A percentile compares a stretch with the other conserved stretches of the same genome.
Evolutionary conservation across 1,140 invertebrate species (phyloP).

Genomic region (Melipona quadrifasciata): DNA sequence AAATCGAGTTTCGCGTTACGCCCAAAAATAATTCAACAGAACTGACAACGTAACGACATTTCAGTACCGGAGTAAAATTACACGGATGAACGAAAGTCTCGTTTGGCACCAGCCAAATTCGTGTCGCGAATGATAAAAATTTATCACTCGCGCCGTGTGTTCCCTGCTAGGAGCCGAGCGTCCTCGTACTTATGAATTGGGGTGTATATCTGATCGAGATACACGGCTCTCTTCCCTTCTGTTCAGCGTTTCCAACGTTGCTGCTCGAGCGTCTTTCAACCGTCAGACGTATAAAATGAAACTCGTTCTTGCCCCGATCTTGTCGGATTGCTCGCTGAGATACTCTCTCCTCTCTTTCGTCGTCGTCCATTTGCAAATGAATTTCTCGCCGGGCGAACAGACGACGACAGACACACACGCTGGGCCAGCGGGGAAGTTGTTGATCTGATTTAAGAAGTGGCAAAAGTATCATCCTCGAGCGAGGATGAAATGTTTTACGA

Average conservation of each 20-base stretch:
- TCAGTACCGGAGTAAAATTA: too few relatives aligned
- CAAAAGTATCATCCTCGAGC: too few relatives aligned
- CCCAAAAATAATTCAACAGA: too few relatives aligned
- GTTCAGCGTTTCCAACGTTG: background rate
- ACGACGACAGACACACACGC: background rate
- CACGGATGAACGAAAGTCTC: too few relatives aligned
- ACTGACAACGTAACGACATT: too few relatives aligned
- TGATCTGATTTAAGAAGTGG: background rate
- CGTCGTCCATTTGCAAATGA: slow-evolving; percentile 36
- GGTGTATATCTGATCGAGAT: slow-evolving; percentile 15
- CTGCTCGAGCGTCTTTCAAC: background rate
- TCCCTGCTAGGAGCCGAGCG: background rate
- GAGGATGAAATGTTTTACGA: background rate
- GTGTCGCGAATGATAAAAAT: too few relatives aligned
- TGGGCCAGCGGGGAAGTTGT: background rate
- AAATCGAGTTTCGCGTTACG: too few relatives aligned
- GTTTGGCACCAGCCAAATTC: too few relatives aligned
- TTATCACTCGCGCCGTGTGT: too few relatives aligned
- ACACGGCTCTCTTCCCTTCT: background rate
- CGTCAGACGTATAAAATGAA: slow-evolving; percentile 4
- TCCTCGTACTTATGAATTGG: too few relatives aligned
- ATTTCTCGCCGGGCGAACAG: background rate
- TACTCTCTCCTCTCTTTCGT: background rate
- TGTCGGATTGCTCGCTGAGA: background rate
- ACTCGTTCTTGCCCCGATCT: background rate